Conservation (phyloP, 2,888 invertebrate genomes). For the Leptinotarsa tumamoca region DNA sequence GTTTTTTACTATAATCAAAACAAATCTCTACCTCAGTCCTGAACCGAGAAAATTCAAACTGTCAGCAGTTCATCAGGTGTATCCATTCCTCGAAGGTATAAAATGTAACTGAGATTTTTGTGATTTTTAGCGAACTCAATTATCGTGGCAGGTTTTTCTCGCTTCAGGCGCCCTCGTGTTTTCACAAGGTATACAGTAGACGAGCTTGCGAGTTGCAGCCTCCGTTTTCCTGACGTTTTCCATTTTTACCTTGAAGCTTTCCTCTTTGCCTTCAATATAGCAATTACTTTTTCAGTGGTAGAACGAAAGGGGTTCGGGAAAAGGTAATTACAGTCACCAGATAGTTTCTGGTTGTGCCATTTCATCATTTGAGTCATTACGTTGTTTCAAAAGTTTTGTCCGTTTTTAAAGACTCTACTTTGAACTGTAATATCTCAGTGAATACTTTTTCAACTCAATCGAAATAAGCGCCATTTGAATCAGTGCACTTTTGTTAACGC, state of each 20-base stretch:
- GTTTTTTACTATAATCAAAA: neutral
- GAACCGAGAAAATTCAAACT: neutral
- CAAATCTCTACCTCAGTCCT: neutral
- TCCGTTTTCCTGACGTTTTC: constrained; percentile 21
- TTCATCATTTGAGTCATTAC: too few relatives aligned
- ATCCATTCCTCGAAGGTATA: constrained; percentile 7
- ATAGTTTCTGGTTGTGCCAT: too few relatives aligned
- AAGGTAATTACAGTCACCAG: too few relatives aligned
- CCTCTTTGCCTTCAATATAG: constrained; percentile 36
- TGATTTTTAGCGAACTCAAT: constrained; percentile 63
- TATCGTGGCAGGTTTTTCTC: constrained; percentile 55
- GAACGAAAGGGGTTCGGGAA: constrained; percentile 8
- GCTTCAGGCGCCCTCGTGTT: constrained; percentile 56
- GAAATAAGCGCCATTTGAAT: too few relatives aligned
- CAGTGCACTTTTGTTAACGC: too few relatives aligned
- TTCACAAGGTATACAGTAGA: constrained; percentile 54
- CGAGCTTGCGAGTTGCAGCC: constrained; percentile 25
- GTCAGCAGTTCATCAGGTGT: constrained; percentile 15
- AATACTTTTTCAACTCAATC: too few relatives aligned
- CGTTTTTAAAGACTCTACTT: too few relatives aligned
- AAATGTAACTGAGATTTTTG: constrained; percentile 57
- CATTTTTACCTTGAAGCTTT: constrained; percentile 44
- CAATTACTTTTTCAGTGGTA: constrained; percentile 40
- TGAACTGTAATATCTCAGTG: too few relatives aligned
- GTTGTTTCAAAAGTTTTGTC: too few relatives aligned